These are phyloP conservation scores for Calameuta pallipes DNA, from an alignment of 2,888 invertebrate species.

Conservation along the genomic window DNA sequence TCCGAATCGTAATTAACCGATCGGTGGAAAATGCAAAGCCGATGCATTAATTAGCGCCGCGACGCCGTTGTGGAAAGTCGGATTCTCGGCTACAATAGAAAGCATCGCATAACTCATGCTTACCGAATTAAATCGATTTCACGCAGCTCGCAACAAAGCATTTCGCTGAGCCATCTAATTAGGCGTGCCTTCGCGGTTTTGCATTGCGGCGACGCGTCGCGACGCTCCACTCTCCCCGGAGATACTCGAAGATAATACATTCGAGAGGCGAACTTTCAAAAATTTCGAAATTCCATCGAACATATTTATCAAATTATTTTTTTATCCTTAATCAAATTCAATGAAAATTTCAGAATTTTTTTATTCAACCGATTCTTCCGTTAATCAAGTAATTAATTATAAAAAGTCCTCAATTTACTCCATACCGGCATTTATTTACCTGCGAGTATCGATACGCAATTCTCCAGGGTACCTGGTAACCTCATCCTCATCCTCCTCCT, in stretches of 20 bases:
- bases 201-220: neutral
- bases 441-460: neutral
- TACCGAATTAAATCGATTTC: slow-evolving; percentile 47
- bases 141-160: slow-evolving; percentile 38
- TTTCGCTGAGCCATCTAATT: slow-evolving; percentile 28
- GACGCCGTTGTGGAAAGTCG: neutral
- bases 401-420: neutral
- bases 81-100: slow-evolving; percentile 4
- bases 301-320: neutral
- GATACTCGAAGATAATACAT: neutral
- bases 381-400: neutral
- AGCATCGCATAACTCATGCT: slow-evolving; percentile 29
- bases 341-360: too few relatives aligned
- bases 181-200: slow-evolving; percentile 9
- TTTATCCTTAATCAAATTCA: neutral
- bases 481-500: neutral
- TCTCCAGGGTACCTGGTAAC: neutral
- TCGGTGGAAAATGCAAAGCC: neutral
- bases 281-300: neutral
- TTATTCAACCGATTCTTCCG: neutral
- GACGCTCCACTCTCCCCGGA: neutral
- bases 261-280: neutral
- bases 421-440: neutral
- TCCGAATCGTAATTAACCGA: neutral
- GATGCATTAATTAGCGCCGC: neutral